Conservation (phyloP, 2,113 vertebrate species). For the Syrrhaptes paradoxus region DNA sequence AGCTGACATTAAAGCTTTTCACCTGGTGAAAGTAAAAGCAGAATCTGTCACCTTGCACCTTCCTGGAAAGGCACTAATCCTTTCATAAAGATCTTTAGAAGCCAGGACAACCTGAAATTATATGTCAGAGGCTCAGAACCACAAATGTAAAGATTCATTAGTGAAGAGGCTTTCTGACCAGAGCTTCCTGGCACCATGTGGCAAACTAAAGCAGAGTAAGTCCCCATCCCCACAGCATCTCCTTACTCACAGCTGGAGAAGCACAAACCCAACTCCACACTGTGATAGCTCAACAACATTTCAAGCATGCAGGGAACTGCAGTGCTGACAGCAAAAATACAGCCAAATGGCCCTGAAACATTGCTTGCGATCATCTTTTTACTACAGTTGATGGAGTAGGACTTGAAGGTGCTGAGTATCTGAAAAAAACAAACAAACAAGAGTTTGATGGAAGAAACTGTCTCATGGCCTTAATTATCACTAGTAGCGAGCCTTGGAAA, state of each 20-base stretch:
- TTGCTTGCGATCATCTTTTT: not conserved
- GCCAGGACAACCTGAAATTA: not conserved
- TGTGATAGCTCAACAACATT: not conserved
- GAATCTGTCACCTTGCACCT: not conserved
- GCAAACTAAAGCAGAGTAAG: not conserved
- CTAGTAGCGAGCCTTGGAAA: not conserved
- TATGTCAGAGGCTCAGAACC: not conserved
- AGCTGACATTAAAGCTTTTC: not conserved
- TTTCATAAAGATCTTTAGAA: not conserved
- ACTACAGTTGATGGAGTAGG: not conserved
- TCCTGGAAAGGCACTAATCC: not conserved
- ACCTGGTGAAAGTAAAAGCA: not conserved
- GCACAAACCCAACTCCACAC: not conserved
- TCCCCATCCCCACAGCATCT: not conserved
- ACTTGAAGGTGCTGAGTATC: not conserved
- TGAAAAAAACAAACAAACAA: not conserved
- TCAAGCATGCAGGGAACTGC: not conserved
- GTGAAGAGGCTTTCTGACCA: not conserved
- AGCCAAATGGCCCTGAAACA: not conserved
- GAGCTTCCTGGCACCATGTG: not conserved
- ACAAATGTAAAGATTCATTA: not conserved
- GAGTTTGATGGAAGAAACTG: not conserved
- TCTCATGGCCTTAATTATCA: conserved; percentile 24
- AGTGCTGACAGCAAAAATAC: not conserved
- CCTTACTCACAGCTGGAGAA: not conserved